Percentiles rank a stretch among this genome's conserved stretches.
Conservation (phyloP, 2,888 invertebrate species). For the Elysia crispata region DNA sequence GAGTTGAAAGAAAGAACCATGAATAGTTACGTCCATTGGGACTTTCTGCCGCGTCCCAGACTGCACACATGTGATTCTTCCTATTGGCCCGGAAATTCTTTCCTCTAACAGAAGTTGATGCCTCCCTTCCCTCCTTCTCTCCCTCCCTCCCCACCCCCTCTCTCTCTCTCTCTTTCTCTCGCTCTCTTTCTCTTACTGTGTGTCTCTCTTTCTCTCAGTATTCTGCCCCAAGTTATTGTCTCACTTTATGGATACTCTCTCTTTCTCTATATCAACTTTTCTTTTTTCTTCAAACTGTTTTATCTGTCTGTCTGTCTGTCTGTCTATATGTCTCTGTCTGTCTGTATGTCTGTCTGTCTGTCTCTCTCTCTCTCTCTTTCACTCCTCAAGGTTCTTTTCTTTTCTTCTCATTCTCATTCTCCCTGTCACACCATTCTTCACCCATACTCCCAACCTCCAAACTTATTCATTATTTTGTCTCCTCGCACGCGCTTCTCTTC, state of each 20-base stretch:
- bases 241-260: not conserved
- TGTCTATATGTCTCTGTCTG: not conserved
- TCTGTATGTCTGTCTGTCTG: not conserved
- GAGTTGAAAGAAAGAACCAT: no score
- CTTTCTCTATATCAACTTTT: not conserved
- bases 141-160: not conserved
- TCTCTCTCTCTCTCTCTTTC: constrained; percentile 10
- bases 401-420: not conserved
- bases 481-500: not conserved
- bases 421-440: not conserved
- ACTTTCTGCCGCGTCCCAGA: no score
- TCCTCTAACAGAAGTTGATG: no score
- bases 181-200: no score
- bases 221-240: no score
- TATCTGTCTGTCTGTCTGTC: not conserved
- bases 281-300: no score
- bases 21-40: no score
- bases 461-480: not conserved
- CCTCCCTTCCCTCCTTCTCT: not conserved
- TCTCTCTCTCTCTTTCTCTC: not conserved
- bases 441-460: not conserved
- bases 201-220: no score
- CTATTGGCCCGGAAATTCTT: no score
- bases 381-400: not conserved
- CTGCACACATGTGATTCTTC: no score